Evolutionary conservation across 1,140 invertebrate species (phyloP).

Genomic region (Drosophila athabasca): DNA sequence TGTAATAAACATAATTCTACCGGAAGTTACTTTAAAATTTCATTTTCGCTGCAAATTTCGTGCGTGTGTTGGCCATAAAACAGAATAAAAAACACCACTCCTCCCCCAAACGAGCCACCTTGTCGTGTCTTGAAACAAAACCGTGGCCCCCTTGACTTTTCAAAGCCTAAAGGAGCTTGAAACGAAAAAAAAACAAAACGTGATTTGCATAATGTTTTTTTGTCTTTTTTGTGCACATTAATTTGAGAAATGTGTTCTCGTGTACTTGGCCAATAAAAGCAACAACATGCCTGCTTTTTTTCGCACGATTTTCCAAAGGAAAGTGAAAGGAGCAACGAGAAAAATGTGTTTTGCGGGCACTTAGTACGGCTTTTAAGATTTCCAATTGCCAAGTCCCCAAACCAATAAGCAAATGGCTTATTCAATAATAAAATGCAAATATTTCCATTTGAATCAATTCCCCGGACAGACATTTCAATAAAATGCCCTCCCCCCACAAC

Average conservation of each 20-base stretch:
- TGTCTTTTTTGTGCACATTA: conserved; percentile 32
- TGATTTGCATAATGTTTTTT: conserved; percentile 53
- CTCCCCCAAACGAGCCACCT: not conserved
- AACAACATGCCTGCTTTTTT: conserved; percentile 27
- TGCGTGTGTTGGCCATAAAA: conserved; percentile 43
- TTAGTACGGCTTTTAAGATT: conserved; percentile 36
- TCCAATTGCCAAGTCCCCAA: conserved; percentile 12
- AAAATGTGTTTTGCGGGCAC: conserved; percentile 5
- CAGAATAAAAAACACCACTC: not conserved
- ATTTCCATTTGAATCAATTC: conserved; percentile 57
- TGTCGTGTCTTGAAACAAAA: conserved; percentile 32
- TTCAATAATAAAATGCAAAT: conserved; percentile 39
- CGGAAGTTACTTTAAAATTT: too few relatives aligned
- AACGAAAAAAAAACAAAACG: conserved; percentile 51
- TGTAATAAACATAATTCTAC: too few relatives aligned
- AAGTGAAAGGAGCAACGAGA: conserved; percentile 5
- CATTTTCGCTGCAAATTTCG: conserved; percentile 1
- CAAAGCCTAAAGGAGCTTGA: conserved; percentile 21
- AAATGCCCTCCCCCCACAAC: conserved; percentile 14
- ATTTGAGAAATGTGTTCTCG: conserved; percentile 40
- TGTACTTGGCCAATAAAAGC: not conserved
- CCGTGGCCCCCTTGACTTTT: conserved; percentile 34
- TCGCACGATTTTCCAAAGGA: not conserved
- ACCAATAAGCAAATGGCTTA: not conserved
- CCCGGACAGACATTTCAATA: conserved; percentile 43